Evolutionary conservation across 2,797 vertebrate genomes (phyloP), one percentile per base, ranked within the genome.

Genomic region (Xerus rutilus): DNA sequence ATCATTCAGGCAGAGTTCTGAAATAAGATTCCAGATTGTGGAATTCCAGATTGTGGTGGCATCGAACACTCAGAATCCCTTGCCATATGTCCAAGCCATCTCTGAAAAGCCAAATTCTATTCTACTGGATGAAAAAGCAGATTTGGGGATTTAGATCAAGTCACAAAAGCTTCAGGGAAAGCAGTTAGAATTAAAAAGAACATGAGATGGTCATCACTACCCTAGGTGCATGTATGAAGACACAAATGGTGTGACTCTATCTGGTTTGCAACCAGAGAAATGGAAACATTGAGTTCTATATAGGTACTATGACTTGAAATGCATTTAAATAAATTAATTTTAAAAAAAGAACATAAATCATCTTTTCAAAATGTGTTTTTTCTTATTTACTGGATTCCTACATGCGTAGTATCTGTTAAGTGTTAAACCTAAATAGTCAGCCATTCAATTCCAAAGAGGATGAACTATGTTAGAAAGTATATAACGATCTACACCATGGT

Each of bases 291-390:
- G 39, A 39, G 39, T 39, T 39, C 39, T 39, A 39, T 39, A 39
- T 39, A 39, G 2, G 39, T 39, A 39, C 39, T 39, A 39, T 39
- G 39, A 39, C 39, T 39, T 39, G 39, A 39, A 39, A 39, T 39
- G 39, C 39, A 39, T 39, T 39, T 39, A 39, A 39, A 39, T 39
- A 39, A 39, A 39, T 39, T 39, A 39, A 39, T 39, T 39, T 39
- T 39, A 39, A 39, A 81, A 95, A 91, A 73, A 93, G 54, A 93
- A 85, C 73, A 88, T 74, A 94, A 86, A 64, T 96, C 35, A 93
- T 83, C 81, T 88, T 96, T 96, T 96, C 86, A 95, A 96, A 89
- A 77, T 92, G 70, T 47, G 49, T 57, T 94, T 94, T 95, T 96
- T 64, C 67, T 83, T 89, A 64, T 83, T 96, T 91, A 83, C 77